Evolutionary conservation across 2,797 vertebrate genomes (phyloP), one percentile per base, ranked within the genome.

Genomic region (Cynopterus sphinx): DNA sequence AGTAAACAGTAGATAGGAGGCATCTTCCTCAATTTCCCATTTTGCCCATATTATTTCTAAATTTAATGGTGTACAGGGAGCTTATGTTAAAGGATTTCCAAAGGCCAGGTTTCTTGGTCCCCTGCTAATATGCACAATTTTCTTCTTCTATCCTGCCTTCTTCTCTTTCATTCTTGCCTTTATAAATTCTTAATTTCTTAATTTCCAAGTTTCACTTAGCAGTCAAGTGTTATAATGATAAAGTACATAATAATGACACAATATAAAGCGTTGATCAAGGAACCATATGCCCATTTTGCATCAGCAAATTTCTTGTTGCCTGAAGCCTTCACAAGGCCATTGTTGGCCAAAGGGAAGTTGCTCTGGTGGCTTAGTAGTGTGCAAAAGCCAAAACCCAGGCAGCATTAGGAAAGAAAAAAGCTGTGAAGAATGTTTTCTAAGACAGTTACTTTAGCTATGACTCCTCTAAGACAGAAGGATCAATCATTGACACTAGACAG

Each of bases 161-260:
- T 70, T 63, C 67, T 67, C 61, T 88, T 79, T 33, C 33, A 55
- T 15, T 39, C 7, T 82, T 61, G 59, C 55, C 65, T 67, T 65
- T 33, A 26, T 41, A 75, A 57, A 43, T 67, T 87, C 39, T 85
- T 65, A 39, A 73, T 28, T 8, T 67, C 33, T 67, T 91, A 70
- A 74, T 59, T 68, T 92, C 22, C 24, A 85, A 28, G 9, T 49
- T 63, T 36, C 28, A 10, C 41, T 46, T 33, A 70, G 28, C 19
- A 12, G 57, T 85, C 75, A 67, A 19, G 3, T 43, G 86, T 84
- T 75, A 49, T 13, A 87, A 71, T 79, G 31, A 67, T 73, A 43
- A 82, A 87, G 21, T 57, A 19, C 2, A 9, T 33, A 55, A 63
- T 10, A 71, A 70, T 2, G 39, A 9, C 15, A 78, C 19, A 39